Evolutionary conservation across 2,113 vertebrate genomes (phyloP).

Genomic region (Rattus rattus): DNA sequence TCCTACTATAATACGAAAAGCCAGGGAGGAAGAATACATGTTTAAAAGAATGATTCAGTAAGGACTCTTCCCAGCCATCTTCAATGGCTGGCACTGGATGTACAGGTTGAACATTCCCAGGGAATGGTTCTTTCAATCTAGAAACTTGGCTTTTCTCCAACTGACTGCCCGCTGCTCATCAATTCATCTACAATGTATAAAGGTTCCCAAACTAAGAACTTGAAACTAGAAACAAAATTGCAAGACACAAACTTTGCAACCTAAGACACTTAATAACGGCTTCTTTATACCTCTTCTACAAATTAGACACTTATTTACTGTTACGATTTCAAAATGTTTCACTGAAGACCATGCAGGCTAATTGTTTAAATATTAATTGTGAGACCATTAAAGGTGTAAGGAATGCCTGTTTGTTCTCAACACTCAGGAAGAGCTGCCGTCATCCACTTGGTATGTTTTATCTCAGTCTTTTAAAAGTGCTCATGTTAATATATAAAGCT

Average conservation of each 20-base stretch:
- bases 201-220: background rate
- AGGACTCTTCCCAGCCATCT: background rate
- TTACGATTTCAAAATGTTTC: background rate
- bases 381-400: background rate
- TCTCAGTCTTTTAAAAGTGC: background rate
- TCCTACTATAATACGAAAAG: background rate
- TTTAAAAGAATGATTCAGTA: constrained; percentile 30
- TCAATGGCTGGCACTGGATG: background rate
- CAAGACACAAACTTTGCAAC: background rate
- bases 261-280: background rate
- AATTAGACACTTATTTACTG: background rate
- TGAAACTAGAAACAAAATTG: constrained; percentile 20
- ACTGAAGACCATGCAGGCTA: background rate
- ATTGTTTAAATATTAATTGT: background rate
- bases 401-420: background rate
- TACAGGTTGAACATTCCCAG: background rate
- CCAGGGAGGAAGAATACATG: background rate
- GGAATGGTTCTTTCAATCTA: constrained; percentile 10
- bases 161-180: background rate
- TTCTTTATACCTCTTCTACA: background rate
- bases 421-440: background rate
- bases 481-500: background rate
- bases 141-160: background rate
- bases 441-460: background rate
- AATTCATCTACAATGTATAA: background rate